Evolutionary conservation across 2,113 vertebrate species (phyloP).

Genomic region (Aspiorhynchus laticeps): DNA sequence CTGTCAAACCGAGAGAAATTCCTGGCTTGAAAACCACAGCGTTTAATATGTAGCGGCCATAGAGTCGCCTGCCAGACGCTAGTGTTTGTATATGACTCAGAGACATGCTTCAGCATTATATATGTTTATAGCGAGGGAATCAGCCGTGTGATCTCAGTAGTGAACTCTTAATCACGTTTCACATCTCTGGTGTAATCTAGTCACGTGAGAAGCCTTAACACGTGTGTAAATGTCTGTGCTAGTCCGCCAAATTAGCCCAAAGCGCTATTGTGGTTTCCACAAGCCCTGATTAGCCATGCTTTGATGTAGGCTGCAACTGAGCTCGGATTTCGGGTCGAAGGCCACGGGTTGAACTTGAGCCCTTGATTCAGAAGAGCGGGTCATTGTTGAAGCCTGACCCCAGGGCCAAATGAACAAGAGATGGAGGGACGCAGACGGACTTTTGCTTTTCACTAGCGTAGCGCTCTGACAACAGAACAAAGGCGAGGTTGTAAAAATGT

Average conservation of each 20-base stretch:
- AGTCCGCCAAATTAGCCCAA: conserved; percentile 37
- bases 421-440: conserved; percentile 35
- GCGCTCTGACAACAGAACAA: conserved; percentile 56
- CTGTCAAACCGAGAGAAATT: conserved; percentile 39
- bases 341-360: conserved; percentile 52
- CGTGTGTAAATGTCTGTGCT: neutral
- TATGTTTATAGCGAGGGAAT: neutral
- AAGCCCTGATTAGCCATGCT: conserved; percentile 27
- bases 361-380: conserved; percentile 34
- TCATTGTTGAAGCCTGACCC: conserved; percentile 45
- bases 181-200: conserved; percentile 49
- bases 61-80: neutral
- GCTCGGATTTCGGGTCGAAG: conserved; percentile 48
- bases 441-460: conserved; percentile 48
- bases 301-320: conserved; percentile 49
- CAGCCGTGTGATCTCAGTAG: conserved; percentile 40
- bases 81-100: conserved; percentile 17
- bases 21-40: conserved; percentile 3
- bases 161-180: conserved; percentile 41
- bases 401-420: neutral
- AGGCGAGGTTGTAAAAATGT: conserved; percentile 49
- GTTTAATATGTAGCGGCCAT: conserved; percentile 2
- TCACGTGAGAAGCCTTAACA: conserved; percentile 29
- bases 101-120: neutral
- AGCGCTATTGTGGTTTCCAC: conserved; percentile 47